A percentile compares a stretch with the other conserved stretches of the same genome.
These are phyloP conservation scores for Drosophila koepferae DNA, from an alignment of 2,888 invertebrate genomes.

Conservation along the genomic window DNA sequence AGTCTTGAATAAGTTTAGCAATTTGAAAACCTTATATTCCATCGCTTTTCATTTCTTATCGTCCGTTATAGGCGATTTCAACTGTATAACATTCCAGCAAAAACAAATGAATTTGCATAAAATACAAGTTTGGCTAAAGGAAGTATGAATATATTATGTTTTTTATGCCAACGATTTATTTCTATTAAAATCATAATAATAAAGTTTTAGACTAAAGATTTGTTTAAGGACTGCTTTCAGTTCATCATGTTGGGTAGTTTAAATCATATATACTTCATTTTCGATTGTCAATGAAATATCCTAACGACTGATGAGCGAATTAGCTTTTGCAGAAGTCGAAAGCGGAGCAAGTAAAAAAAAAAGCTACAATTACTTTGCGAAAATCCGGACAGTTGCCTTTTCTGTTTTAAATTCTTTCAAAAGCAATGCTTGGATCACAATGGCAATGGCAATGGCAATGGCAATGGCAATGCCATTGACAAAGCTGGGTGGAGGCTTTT, in stretches of 20 bases:
- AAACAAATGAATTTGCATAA: conserved; percentile 4
- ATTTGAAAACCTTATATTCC: too few species aligned
- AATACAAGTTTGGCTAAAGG: not conserved
- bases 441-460: conserved; percentile 26
- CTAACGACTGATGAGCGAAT: conserved; percentile 22
- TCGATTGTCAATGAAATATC: not conserved
- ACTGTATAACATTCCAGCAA: not conserved
- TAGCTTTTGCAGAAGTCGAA: conserved; percentile 1
- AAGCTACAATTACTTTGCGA: conserved; percentile 3
- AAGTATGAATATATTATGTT: conserved; percentile 2
- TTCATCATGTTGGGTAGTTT: not conserved
- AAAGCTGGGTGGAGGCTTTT: not conserved
- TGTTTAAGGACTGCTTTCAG: not conserved
- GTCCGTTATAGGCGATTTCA: not conserved
- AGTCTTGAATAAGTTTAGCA: not conserved
- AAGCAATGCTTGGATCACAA: conserved; percentile 36
- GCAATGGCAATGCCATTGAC: conserved; percentile 12
- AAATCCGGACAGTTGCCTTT: conserved; percentile 13
- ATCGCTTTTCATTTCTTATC: not conserved
- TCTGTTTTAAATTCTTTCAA: conserved; percentile 14
- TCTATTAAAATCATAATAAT: not conserved
- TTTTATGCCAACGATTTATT: conserved; percentile 1
- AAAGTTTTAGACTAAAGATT: too few species aligned
- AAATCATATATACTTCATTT: not conserved
- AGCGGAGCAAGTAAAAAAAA: not conserved